Conservation (phyloP, 1,140 invertebrate species). For the Zophobas atratus region DNA sequence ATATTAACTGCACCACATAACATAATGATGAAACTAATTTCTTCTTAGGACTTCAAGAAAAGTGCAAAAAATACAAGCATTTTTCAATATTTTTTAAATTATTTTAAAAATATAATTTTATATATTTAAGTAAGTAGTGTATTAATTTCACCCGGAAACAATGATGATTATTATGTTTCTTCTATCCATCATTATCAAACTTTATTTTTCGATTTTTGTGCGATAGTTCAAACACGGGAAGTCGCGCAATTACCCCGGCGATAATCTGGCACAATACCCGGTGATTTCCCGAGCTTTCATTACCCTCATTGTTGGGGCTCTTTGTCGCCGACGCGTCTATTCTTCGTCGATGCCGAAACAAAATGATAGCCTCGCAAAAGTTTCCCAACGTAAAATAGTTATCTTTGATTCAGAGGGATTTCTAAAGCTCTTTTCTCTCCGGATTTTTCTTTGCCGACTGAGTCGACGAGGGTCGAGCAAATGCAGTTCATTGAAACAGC, state of each 20-base stretch:
- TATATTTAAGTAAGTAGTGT: no score
- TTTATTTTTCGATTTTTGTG: no score
- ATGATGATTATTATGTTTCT: no score
- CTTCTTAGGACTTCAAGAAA: no score
- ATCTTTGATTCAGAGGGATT: conserved; percentile 52
- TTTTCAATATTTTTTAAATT: no score
- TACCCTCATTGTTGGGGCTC: conserved; percentile 63
- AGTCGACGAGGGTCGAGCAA: neutral
- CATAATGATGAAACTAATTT: no score
- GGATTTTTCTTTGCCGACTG: conserved; percentile 25
- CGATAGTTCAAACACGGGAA: neutral
- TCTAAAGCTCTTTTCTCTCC: conserved; percentile 22
- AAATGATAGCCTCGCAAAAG: conserved; percentile 56
- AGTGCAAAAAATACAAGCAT: no score
- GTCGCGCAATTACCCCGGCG: conserved; percentile 61
- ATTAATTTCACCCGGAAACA: no score
- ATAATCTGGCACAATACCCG: conserved; percentile 63
- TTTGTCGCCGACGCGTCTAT: conserved; percentile 58
- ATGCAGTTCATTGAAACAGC: conserved; percentile 19
- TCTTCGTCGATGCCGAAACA: conserved; percentile 52
- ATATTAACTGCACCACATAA: no score
- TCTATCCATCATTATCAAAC: no score
- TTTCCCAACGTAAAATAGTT: conserved; percentile 56
- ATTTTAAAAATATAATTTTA: no score
- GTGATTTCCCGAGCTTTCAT: conserved; percentile 65